phyloP scores from a whole-genome alignment of 2,888 invertebrate species.

The Acronicta psi region DNA sequence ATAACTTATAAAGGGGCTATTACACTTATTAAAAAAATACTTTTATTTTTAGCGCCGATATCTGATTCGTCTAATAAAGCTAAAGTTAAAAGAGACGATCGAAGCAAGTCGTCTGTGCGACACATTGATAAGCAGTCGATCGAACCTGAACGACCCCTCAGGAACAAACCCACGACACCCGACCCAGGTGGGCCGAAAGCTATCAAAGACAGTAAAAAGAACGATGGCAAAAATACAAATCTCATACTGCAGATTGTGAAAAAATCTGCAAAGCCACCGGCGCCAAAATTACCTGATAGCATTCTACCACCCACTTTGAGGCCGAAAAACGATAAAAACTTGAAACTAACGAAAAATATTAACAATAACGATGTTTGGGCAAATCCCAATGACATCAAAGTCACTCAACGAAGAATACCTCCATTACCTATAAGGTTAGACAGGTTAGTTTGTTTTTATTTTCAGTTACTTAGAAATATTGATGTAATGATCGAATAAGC shows the following conservation, averaged over 20 bases:
- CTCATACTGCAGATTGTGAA: constrained; percentile 81
- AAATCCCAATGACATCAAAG: constrained; percentile 71
- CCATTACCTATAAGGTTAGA: constrained; percentile 73
- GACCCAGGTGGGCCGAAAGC: constrained; percentile 69
- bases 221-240: constrained; percentile 70
- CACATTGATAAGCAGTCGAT: constrained; percentile 64
- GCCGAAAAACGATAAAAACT: constrained; percentile 71
- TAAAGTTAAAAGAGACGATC: constrained; percentile 67
- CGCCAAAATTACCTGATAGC: constrained; percentile 62
- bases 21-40: neutral
- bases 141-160: constrained; percentile 73
- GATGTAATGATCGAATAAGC: constrained; percentile 18
- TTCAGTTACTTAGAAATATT: neutral
- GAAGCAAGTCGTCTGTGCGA: constrained; percentile 65
- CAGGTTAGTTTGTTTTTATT: constrained; percentile 31
- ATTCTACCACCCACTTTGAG: constrained; percentile 78
- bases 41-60: constrained; percentile 59
- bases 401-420: constrained; percentile 63
- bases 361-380: constrained; percentile 85
- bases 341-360: constrained; percentile 79
- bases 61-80: constrained; percentile 65
- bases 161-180: constrained; percentile 68
- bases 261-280: constrained; percentile 69
- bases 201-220: constrained; percentile 62
- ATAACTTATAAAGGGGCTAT: neutral